A percentile compares a stretch with the other conserved stretches of the same genome.
phyloP scores from a whole-genome alignment of 2,888 invertebrate species.

The Nomada fucata region DNA sequence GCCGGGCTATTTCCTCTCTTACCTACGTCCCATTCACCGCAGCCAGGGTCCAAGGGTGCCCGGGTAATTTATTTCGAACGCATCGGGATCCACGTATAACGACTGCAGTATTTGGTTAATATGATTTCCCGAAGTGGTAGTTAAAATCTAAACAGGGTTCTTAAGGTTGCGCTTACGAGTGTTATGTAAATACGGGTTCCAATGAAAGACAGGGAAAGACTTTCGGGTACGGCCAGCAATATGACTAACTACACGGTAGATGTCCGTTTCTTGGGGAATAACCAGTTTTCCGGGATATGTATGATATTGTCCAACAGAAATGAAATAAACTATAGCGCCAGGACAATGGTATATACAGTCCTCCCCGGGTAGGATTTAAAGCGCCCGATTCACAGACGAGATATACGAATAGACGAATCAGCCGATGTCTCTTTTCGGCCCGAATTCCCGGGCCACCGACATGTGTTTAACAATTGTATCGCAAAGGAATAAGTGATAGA shows the following conservation, averaged over 20 bases:
- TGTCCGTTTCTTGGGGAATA: background rate
- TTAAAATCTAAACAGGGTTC: conserved; percentile 70
- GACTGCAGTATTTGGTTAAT: conserved; percentile 75
- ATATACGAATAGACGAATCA: too few species aligned
- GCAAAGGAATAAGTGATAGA: too few species aligned
- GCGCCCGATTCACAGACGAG: background rate
- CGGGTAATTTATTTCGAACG: conserved; percentile 67
- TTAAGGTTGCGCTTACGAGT: conserved; percentile 71
- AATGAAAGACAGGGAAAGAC: conserved; percentile 54
- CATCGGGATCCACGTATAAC: conserved; percentile 60
- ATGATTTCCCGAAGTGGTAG: conserved; percentile 76
- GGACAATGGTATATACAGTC: conserved; percentile 2
- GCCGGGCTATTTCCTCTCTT: conserved; percentile 50
- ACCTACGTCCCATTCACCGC: conserved; percentile 54
- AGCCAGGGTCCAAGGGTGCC: conserved; percentile 53
- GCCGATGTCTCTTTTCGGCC: too few species aligned
- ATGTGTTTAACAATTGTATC: too few species aligned
- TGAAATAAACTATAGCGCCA: conserved; percentile 21
- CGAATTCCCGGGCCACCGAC: too few species aligned
- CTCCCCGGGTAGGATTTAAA: conserved; percentile 4
- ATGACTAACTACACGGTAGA: conserved; percentile 58
- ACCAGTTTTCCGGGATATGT: background rate
- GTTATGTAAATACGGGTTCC: conserved; percentile 73
- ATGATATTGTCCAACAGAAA: background rate
- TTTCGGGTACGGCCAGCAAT: conserved; percentile 49